Evolutionary conservation across 2,888 invertebrate genomes (phyloP), one percentile per base, ranked within the genome.

Genomic region (Nymphalis urticae): DNA sequence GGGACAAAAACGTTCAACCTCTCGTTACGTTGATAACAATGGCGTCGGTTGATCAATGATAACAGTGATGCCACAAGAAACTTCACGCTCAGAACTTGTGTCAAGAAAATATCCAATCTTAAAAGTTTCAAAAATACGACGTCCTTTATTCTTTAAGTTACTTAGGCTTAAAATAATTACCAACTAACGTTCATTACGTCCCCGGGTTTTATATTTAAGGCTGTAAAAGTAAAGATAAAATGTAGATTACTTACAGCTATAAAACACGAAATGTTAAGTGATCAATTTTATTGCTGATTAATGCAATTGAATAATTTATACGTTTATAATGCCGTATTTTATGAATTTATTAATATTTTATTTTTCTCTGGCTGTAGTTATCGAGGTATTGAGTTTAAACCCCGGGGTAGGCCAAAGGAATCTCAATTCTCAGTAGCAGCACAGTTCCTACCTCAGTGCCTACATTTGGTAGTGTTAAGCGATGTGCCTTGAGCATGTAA

Each of bases 1-100:
- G 24, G 50, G 24, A 58, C n/a, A 58, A 58, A 62, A 58, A 58
- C 27, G 56, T 32, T 56, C 32, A 56, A 56, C 48, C 66, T 61
- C 16, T 24, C 21, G 42, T 42, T 42, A 42, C 60, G 24, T 32
- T 53, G 64, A 56, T 62, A 62, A 65, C 50, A 69, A 69, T 24
- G 68, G 54, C 64, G 54, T 59, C 64, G 54, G 21, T 69, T 56
- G 69, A 65, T 69, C 69, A 69, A 62, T 58, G 61, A 65, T 69
- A 65, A 65, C 66, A 19, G 62, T 67, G 66, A 61, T 53, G 64
- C 48, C 42, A 42, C 42, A 36, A 27, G 48, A 54, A 61, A 62
- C 61, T 42, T 62, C 36, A 48, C 59, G 48, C 56, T 60, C 32
- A 53, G 2, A 27, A 48, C 42, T 56, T 62, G 54, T 62, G 54